Evolutionary conservation across 2,888 invertebrate genomes (phyloP).

Genomic region (Apocheima hispidaria): DNA sequence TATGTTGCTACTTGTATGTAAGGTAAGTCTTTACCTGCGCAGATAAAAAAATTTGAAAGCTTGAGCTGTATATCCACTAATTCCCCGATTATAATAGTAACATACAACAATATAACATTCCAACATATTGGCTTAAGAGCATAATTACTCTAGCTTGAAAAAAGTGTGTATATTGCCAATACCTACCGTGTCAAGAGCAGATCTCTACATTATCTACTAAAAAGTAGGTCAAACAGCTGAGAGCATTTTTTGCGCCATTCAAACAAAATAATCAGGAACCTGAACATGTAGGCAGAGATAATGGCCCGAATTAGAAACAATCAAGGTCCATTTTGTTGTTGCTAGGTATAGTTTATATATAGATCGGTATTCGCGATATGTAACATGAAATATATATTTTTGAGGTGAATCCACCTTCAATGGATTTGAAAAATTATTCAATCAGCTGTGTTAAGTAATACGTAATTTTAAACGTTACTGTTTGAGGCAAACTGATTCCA

Average conservation of each 20-base stretch:
- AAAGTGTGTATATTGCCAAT: constrained; percentile 15
- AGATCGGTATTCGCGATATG: constrained; percentile 1
- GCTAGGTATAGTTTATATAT: constrained; percentile 28
- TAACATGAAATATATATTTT: background rate
- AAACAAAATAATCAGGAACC: constrained; percentile 27
- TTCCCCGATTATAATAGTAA: background rate
- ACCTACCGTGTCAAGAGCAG: constrained; percentile 31
- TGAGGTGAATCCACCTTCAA: background rate
- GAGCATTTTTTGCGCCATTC: constrained; percentile 24
- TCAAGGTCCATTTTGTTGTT: constrained; percentile 35
- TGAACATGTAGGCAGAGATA: constrained; percentile 27
- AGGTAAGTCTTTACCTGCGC: too few species aligned
- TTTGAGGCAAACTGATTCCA: background rate
- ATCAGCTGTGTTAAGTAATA: too few species aligned
- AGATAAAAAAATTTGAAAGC: too few species aligned
- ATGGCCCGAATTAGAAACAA: constrained; percentile 30
- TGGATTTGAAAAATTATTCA: background rate
- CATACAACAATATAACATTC: background rate
- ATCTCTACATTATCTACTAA: constrained; percentile 22
- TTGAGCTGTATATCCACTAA: too few species aligned
- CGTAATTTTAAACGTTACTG: background rate
- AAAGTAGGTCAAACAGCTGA: constrained; percentile 33
- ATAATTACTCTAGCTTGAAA: constrained; percentile 5
- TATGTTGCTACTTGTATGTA: too few species aligned
- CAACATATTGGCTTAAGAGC: background rate